These are phyloP conservation scores for Cyclopterus lumpus DNA, from an alignment of 2,797 vertebrate genomes.

Conservation along the genomic window DNA sequence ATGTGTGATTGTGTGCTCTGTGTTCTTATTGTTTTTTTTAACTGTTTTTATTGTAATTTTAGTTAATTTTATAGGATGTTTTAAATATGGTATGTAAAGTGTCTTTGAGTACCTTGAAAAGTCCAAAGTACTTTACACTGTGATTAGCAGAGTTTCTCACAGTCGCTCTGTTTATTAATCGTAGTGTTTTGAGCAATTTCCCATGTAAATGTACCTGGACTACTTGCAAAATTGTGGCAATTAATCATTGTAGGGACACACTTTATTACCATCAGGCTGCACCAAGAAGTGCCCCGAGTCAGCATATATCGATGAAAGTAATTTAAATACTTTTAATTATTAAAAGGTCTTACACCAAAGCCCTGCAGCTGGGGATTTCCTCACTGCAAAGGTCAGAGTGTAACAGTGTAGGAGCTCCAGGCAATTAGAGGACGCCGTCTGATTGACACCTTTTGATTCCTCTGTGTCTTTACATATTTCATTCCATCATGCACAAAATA, in stretches of 20 bases:
- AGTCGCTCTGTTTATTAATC: constrained; percentile 63
- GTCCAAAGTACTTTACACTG: not conserved
- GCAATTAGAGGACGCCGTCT: constrained; percentile 41
- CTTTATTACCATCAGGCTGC: constrained; percentile 66
- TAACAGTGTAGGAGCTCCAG: constrained; percentile 28
- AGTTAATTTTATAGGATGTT: too few species aligned
- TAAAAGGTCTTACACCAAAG: constrained; percentile 57
- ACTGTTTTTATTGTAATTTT: too few species aligned
- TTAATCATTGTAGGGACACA: constrained; percentile 72
- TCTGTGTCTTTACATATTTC: constrained; percentile 28
- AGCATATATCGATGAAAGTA: constrained; percentile 62
- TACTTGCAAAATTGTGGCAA: constrained; percentile 65
- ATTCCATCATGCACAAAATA: constrained; percentile 24
- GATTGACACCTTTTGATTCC: constrained; percentile 14
- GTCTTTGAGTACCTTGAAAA: too few species aligned
- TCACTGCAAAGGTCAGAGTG: constrained; percentile 30
- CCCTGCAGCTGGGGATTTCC: constrained; percentile 54
- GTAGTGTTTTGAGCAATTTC: constrained; percentile 63
- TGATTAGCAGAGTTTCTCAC: constrained; percentile 33
- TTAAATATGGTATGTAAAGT: too few species aligned
- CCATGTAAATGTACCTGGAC: constrained; percentile 38
- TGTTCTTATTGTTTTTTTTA: too few species aligned
- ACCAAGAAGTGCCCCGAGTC: constrained; percentile 61
- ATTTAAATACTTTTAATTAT: constrained; percentile 76
- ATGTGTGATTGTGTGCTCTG: too few species aligned